Base-by-base conservation (phyloP, 1,140 invertebrate species). In the Platorchestia sp. region DNA sequence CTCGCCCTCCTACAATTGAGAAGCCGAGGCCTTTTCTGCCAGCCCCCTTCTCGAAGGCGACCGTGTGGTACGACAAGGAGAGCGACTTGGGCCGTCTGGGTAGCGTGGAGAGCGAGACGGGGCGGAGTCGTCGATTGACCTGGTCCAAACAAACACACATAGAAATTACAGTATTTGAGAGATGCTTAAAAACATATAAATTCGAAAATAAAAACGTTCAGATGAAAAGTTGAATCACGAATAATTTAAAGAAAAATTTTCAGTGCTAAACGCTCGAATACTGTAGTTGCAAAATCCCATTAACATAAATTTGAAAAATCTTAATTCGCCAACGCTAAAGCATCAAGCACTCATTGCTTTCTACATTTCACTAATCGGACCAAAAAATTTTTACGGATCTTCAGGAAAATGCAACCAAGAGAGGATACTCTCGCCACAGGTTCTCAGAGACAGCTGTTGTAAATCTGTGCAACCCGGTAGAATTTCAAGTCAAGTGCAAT, bases 1-100 rank as follows among this genome's bases (percentile, higher is more conserved):
- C 97, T 95, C 96, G 96, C 43, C 97, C 97, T 41, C 97, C 97
- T 44, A 98, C 97, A 95, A 98, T 97, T 95, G 97, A 97, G 96
- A 98, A 98, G 1, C 97, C 97, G 14, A 98, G 97, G 45, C 97
- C 97, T 96, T 97, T 97, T 42, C 97, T 97, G 53, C 97, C 96
- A 44, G 95, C 95, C 16, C 97, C 97, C 96, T 97, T 97, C 96
- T 97, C 96, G 75, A 97, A 97, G 0, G 97, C 97, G 6, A 97
- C 97, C 16, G 95, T 96, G 86, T 96, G 96, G 95, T 96, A 96
- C 22, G 95, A 96, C 41, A 97, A 96, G 36, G 96, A 96, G 47
- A 97, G 96, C 3, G 96, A 96, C 95, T 97, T 97, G 42, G 96
- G 96, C 27, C 97, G 96, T 42, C 97, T 96, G 47, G 97, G 97